A percentile compares a stretch with the other conserved stretches of the same genome.
phyloP scores from a whole-genome alignment of 2,888 invertebrate genomes.

The Polyommatus icarus region DNA sequence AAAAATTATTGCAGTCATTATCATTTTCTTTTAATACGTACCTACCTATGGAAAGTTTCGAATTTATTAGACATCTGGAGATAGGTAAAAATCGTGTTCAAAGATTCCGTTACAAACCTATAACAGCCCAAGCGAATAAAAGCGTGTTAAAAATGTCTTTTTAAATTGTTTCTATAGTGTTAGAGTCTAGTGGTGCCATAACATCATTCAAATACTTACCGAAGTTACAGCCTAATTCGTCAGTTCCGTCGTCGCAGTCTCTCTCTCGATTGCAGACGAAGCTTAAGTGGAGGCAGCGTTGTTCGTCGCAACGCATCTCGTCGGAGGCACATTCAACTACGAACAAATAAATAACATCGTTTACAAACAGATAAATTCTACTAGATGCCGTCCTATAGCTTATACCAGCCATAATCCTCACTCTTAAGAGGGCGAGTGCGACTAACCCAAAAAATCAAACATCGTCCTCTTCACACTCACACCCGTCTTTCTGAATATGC shows the following conservation, averaged over 20 bases:
- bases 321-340: constrained; percentile 54
- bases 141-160: neutral
- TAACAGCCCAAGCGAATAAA: neutral
- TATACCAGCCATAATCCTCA: no score
- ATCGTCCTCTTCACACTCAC: no score
- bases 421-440: no score
- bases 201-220: constrained; percentile 46
- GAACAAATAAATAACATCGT: neutral
- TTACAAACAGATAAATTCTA: no score
- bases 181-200: neutral
- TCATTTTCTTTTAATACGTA: no score
- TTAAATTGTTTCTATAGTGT: neutral
- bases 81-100: no score
- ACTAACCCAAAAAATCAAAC: no score
- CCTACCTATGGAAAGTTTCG: no score
- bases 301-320: constrained; percentile 75
- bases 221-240: constrained; percentile 82
- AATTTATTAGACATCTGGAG: no score
- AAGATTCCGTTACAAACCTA: neutral
- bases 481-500: no score
- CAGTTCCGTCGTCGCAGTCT: constrained; percentile 85
- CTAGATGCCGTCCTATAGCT: no score
- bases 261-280: constrained; percentile 79
- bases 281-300: constrained; percentile 79
- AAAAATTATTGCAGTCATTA: no score